These are phyloP conservation scores for Carettochelys insculpta DNA, from an alignment of 2,113 vertebrate genomes.

Conservation along the genomic window DNA sequence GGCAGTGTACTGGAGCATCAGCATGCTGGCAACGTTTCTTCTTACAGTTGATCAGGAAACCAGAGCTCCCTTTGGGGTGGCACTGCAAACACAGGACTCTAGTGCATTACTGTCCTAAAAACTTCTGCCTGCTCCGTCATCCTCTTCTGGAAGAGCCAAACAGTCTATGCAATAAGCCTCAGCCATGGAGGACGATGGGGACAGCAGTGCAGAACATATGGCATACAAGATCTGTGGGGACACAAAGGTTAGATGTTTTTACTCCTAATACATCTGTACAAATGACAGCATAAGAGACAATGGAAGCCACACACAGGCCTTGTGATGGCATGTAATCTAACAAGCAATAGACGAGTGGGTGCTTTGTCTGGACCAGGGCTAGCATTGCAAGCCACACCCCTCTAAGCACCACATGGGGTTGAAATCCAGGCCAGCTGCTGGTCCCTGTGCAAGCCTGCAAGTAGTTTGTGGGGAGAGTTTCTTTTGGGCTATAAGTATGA, in stretches of 20 bases:
- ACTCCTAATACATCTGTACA: background rate
- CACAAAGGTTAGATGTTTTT: background rate
- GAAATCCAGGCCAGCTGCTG: background rate
- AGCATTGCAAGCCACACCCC: accelerated
- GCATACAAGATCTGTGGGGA: slow-evolving; percentile 21
- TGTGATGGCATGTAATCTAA: slow-evolving; percentile 20
- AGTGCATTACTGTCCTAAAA: accelerated
- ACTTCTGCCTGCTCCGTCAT: background rate
- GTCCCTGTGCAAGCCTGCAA: background rate
- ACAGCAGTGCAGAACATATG: background rate
- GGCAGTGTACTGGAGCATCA: background rate
- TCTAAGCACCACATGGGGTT: background rate
- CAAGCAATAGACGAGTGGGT: background rate
- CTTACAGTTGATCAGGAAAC: background rate
- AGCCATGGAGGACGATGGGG: background rate
- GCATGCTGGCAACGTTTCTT: accelerated
- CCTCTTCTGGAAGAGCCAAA: background rate
- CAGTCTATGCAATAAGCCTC: background rate
- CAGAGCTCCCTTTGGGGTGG: accelerated
- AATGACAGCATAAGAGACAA: background rate
- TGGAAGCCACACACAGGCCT: background rate
- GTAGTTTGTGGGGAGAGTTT: accelerated
- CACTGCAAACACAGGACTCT: accelerated
- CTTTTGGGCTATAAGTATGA: accelerated
- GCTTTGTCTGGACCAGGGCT: background rate